Base-by-base conservation (phyloP, 1,140 invertebrate species). In the Drosophila arawakana region DNA sequence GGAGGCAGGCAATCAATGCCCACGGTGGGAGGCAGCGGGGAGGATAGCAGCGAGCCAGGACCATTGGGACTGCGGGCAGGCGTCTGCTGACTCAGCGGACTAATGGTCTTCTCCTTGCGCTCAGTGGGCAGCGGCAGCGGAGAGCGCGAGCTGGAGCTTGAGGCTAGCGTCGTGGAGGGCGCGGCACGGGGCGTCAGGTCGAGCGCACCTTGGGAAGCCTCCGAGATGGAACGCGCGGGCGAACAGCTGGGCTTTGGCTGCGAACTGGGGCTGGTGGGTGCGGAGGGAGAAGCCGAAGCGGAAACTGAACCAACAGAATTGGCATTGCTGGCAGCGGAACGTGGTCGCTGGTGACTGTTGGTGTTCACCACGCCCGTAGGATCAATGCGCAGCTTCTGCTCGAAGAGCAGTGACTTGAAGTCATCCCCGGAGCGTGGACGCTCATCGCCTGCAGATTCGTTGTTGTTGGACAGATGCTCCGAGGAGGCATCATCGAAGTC, bases 181-280 rank as follows among this genome's bases (percentile, higher is more conserved):
- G 74, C 60, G 9, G 93, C 92, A 21, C 93, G 92, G 3, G 94
- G 94, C 7, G 94, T 95, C 35, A 95, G 78, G 76, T 95, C 94
- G 11, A 95, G 78, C 2, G 94, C 94, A n/a, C 94, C 94, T 73
- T 94, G 92, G 0, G 93, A 94, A 0, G 92, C 93, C 54, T 94
- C 94, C 10, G 93, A 93, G 30, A 92, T 80, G 13, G 90, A 89
- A 0, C 86, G 74, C 4, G 93, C 91, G 0, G 94, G 93, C 6
- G 90, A 91, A 11, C 71, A 70, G 46, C 79, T 80, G 7, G 73
- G 75, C 39, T 89, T 86, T 25, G 69, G 65, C 3, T 75, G 73
- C 1, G 73, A 78, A 18, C 72, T 81, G 39, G 91, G 91, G 34
- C 85, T 91, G 10, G 73, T 75, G 35, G 91, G 90, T 0, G 88